phyloP scores from a whole-genome alignment of 2,113 vertebrate genomes.

The Calcarius ornatus region DNA sequence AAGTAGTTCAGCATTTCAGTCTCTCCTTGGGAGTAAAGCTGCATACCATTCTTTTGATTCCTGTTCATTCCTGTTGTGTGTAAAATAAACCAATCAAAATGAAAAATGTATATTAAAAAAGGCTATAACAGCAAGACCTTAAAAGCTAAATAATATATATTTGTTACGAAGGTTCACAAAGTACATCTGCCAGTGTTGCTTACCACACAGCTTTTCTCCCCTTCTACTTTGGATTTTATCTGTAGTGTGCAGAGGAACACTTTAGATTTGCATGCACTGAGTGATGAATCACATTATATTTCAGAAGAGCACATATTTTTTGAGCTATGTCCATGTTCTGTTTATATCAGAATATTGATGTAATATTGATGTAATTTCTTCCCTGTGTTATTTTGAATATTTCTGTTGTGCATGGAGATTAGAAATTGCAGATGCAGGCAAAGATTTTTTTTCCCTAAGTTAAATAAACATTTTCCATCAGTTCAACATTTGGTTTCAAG shows the following conservation, averaged over 20 bases:
- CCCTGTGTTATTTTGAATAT: neutral
- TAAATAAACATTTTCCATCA: constrained; percentile 28
- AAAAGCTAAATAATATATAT: neutral
- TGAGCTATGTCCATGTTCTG: neutral
- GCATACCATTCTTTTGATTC: neutral
- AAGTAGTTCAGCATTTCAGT: neutral
- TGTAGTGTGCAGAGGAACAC: neutral
- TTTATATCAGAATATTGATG: neutral
- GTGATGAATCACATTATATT: neutral
- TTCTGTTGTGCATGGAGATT: neutral
- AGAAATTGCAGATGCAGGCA: constrained; percentile 14
- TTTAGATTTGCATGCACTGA: neutral
- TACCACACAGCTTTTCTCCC: neutral
- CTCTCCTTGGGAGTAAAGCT: neutral
- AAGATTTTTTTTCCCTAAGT: neutral
- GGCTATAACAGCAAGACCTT: neutral
- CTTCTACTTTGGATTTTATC: neutral
- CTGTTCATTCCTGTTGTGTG: neutral
- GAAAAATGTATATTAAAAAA: neutral
- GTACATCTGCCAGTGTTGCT: neutral
- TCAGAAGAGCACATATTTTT: neutral
- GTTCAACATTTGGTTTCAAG: neutral
- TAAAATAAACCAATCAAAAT: neutral
- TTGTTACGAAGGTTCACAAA: neutral
- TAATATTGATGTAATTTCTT: neutral